Conservation (phyloP, 2,113 vertebrate genomes). For the Sander vitreus region DNA sequence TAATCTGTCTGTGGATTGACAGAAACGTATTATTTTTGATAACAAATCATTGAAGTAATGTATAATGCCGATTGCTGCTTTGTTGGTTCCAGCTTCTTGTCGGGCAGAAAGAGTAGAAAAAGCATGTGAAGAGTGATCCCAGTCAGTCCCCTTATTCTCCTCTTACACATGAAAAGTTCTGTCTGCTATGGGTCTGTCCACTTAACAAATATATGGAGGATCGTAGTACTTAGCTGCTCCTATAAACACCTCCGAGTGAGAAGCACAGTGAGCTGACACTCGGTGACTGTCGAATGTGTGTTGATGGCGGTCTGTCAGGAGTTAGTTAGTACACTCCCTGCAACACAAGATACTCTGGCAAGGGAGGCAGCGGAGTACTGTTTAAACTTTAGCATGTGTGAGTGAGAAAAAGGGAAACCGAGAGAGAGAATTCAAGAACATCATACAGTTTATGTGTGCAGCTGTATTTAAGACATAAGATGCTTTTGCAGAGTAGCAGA, state of each 20-base stretch:
- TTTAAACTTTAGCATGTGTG: conserved; percentile 22
- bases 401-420: neutral
- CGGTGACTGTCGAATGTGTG: neutral
- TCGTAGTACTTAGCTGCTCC: neutral
- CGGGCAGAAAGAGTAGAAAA: no score
- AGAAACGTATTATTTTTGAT: neutral
- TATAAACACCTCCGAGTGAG: conserved; percentile 36
- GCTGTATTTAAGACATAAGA: neutral
- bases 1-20: neutral
- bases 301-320: neutral
- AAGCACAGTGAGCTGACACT: conserved; percentile 4
- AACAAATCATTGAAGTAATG: neutral
- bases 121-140: neutral
- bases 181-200: neutral
- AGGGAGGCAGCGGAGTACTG: neutral
- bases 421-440: neutral
- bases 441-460: neutral
- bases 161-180: no score
- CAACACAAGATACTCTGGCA: conserved; percentile 27
- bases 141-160: neutral
- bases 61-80: neutral
- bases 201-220: neutral
- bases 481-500: neutral
- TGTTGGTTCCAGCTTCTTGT: neutral
- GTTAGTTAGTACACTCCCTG: conserved; percentile 9